A percentile compares a stretch with the other conserved stretches of the same genome.
Evolutionary conservation across 2,113 vertebrate species (phyloP).

Genomic region (Gasterosteus nipponicus): DNA sequence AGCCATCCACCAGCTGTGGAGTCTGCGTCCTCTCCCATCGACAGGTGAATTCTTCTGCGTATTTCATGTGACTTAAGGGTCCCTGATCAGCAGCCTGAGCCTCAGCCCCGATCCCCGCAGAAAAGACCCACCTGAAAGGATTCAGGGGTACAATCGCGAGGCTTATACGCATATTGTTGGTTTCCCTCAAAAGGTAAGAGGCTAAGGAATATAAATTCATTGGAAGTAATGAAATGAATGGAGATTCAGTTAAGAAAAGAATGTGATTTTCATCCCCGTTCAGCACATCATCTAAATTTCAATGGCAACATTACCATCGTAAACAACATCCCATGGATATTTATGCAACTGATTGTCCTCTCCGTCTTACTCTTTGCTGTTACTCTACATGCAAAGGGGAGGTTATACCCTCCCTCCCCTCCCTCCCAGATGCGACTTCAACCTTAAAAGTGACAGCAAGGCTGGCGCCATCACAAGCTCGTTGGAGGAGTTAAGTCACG

Average conservation of each 20-base stretch:
- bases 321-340: neutral
- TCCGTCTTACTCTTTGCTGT: neutral
- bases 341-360: neutral
- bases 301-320: neutral
- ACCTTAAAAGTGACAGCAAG: slow-evolving; percentile 9
- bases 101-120: too few relatives aligned
- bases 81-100: neutral
- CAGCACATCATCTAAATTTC: neutral
- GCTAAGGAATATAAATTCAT: neutral
- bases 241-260: neutral
- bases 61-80: neutral
- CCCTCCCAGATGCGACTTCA: slow-evolving; percentile 1
- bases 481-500: neutral
- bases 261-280: neutral
- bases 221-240: neutral
- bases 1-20: neutral
- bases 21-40: slow-evolving; percentile 15
- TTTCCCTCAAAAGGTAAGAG: neutral
- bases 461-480: neutral
- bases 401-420: too few relatives aligned
- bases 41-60: neutral
- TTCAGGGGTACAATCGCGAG: neutral
- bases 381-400: too few relatives aligned
- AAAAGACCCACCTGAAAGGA: neutral
- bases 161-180: neutral